Conservation (phyloP, 2,888 invertebrate genomes). For the Nomada goodeniana region DNA sequence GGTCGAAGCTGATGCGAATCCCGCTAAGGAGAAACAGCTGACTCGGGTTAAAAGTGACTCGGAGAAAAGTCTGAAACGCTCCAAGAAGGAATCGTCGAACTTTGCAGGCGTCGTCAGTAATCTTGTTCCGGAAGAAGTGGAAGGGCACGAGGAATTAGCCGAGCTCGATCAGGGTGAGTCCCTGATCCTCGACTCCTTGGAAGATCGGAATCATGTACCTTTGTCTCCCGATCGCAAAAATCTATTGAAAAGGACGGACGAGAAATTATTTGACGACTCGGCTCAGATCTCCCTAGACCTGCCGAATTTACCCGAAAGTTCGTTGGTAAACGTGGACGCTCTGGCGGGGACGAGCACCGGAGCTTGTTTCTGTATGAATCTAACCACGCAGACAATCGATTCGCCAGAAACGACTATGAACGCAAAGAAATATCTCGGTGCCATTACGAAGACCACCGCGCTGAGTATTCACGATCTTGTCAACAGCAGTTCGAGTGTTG, state of each 20-base stretch:
- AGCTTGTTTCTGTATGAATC: neutral
- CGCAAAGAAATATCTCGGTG: neutral
- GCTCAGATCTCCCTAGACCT: slow-evolving; percentile 5
- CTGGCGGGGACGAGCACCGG: neutral
- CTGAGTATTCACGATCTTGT: slow-evolving; percentile 7
- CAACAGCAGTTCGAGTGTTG: neutral
- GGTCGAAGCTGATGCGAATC: neutral
- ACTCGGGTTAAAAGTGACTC: too few species aligned
- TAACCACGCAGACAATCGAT: neutral
- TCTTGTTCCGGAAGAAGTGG: neutral
- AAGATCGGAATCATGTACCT: neutral
- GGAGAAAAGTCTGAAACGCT: neutral
- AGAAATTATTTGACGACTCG: neutral
- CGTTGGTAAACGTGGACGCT: neutral
- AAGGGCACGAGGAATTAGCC: neutral
- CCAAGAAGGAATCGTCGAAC: neutral
- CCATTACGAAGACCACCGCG: neutral
- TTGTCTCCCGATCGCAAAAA: neutral
- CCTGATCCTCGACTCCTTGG: neutral
- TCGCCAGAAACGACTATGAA: neutral
- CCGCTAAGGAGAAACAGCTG: neutral
- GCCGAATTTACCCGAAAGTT: neutral
- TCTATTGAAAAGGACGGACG: neutral
- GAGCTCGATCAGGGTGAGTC: neutral
- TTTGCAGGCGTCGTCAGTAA: neutral